Base-by-base conservation (phyloP, 2,113 vertebrate genomes). In the Syrmaticus mikado region DNA sequence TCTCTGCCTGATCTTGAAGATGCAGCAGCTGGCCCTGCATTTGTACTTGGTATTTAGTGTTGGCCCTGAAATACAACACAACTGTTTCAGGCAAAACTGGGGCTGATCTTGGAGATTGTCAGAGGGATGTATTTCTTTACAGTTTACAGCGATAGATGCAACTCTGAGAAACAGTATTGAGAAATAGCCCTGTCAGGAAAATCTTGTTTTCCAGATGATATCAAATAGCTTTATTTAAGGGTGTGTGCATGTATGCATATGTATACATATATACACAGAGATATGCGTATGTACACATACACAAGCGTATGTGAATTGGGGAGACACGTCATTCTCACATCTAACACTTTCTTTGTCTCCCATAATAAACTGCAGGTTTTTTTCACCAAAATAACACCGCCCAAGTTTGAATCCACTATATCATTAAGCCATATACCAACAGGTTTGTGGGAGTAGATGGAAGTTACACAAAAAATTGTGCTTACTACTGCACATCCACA, bases 131-230 rank as follows among this genome's bases (percentile, higher is more conserved):
- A 66, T 32, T 88, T 57, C 48, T 34, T 92, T 55, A 36, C 8
- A 68, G 53, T 43, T 43, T 19, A 3, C 12, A 78, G 19, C 34
- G 53, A 55, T 5, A 80, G 55, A 50, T 1, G 1, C 9, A 70
- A 48, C 10, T 12, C 58, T 46, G 46, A 88, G 68, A 72, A 85
- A 62, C 36, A 88, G 13, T 28, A 57, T 7, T 82, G 62, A 92
- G 86, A 87, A 94, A 93, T 65, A 93, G 43, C 6, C 36, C 74
- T 73, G 67, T 72, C 90, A 87, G 45, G 71, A 82, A 93, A 89
- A 45, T 66, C 81, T 92, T 73, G 62, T 88, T 86, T 84, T 87
- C 66, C 70, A 76, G 40, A 90, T 93, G 11, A 48, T n/a, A 82
- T 72, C 81, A 84, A 64, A 60, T 87, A 48, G 48, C 50, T 80